Evolutionary conservation across 2,113 vertebrate species (phyloP).

Genomic region (Oxyura jamaicensis): DNA sequence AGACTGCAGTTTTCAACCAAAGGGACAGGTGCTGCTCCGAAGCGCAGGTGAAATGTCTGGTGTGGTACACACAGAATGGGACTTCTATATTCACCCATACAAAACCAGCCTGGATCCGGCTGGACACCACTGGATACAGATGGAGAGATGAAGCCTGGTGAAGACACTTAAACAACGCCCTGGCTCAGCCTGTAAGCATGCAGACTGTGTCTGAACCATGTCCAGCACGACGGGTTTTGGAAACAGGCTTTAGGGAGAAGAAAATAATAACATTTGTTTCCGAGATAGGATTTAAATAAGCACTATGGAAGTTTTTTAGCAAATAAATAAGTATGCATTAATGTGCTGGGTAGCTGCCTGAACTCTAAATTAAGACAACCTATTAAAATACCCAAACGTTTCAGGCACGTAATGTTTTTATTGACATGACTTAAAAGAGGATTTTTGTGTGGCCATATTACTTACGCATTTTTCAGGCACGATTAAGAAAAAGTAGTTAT

Average conservation of each 20-base stretch:
- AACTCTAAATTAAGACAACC: conserved; percentile 38
- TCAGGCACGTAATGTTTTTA: background rate
- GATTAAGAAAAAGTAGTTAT: conserved; percentile 52
- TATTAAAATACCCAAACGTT: background rate
- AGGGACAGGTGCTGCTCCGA: background rate
- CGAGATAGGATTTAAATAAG: background rate
- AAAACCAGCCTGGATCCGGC: background rate
- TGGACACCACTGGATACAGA: background rate
- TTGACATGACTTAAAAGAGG: background rate
- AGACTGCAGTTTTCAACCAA: background rate
- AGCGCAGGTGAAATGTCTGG: background rate
- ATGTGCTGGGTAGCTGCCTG: conserved; percentile 14
- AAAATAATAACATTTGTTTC: background rate
- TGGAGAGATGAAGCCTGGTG: background rate
- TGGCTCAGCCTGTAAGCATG: background rate
- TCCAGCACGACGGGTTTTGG: background rate
- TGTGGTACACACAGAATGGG: background rate
- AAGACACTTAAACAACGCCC: background rate
- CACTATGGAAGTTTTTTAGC: background rate
- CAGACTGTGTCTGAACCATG: background rate
- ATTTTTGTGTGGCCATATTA: background rate
- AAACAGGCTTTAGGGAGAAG: background rate
- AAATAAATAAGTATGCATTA: conserved; percentile 50
- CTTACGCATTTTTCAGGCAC: conserved; percentile 21
- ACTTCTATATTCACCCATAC: background rate